Evolutionary conservation across 2,797 vertebrate species (phyloP), one percentile per base, ranked within the genome.

Genomic region (Poeciliopsis infans): DNA sequence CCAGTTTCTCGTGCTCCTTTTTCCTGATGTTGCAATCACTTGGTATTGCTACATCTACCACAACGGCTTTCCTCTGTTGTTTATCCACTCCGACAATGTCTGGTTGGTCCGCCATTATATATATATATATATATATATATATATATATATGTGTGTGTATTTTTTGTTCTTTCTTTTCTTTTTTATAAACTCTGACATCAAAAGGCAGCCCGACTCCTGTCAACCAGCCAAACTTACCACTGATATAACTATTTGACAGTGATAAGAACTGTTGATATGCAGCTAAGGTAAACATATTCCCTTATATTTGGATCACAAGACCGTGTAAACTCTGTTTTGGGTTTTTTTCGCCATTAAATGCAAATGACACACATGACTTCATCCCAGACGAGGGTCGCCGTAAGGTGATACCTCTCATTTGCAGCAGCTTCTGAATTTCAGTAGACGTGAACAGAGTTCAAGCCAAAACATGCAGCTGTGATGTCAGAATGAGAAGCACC

Each of bases 401-500:
- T 68, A 91, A 94, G 83, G 72, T 23, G 84, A 93, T 86, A 72
- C 12, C 4, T 39, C 72, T 76, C 41, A 12, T 75, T 83, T 78
- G 55, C 86, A 73, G 79, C 79, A 51, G 84, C 86, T 85, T 79
- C 86, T 86, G 88, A 70, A 84, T 82, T 78, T 86, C 83, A 76
- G 79, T 43, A 69, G 85, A 86, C 83, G 41, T 80, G 82, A 69
- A 82, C 57, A 10, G 20, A 61, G 47, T 80, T 91, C 81, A 88
- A 82, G 82, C 79, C 82, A 76, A 70, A 79, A 77, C 87, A 85
- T 76, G 87, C 85, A 79, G 78, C 83, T 73, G 77, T 93, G 89
- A 92, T 87, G 89, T 93, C 85, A 89, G 86, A 89, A 83, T 90
- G 74, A 87, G 66, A 91, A 86, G 74, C n/a, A 43, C 8, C 85